Evolutionary conservation across 2,888 invertebrate genomes (phyloP).

Genomic region (Caenorhabditis imperialis): DNA sequence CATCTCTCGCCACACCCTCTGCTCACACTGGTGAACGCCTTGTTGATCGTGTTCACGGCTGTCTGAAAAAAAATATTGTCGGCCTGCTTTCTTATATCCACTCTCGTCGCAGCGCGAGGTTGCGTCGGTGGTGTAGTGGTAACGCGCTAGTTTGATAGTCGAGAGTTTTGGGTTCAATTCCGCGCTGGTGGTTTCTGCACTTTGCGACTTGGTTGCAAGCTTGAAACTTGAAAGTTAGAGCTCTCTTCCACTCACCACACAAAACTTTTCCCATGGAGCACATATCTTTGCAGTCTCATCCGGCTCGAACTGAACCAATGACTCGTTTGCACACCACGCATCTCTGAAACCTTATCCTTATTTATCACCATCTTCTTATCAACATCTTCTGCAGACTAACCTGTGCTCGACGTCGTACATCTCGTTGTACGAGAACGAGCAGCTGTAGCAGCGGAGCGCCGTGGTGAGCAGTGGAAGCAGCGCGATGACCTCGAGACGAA

Average conservation of each 20-base stretch:
- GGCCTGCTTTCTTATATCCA: no score
- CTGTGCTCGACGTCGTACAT: slow-evolving; percentile 73
- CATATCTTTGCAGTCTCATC: slow-evolving; percentile 73
- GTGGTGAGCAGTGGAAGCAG: slow-evolving; percentile 11
- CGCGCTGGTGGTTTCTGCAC: no score
- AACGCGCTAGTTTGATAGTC: no score
- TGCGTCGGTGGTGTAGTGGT: no score
- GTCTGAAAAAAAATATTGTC: slow-evolving; percentile 61
- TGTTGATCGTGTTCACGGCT: slow-evolving; percentile 71
- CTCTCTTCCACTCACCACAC: slow-evolving; percentile 64
- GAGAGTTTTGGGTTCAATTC: no score
- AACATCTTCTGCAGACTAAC: slow-evolving; percentile 24
- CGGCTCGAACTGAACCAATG: slow-evolving; percentile 63
- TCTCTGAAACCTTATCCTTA: slow-evolving; percentile 56
- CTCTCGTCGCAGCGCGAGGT: no score
- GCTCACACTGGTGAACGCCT: slow-evolving; percentile 72
- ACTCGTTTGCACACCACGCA: slow-evolving; percentile 76
- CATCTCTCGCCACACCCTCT: slow-evolving; percentile 72
- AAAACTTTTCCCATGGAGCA: slow-evolving; percentile 74
- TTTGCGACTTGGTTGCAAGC: no score
- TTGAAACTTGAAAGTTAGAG: no score
- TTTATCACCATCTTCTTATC: neutral
- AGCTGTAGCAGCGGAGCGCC: slow-evolving; percentile 71
- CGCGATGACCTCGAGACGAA: slow-evolving; percentile 64
- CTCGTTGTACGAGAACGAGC: slow-evolving; percentile 75